Evolutionary conservation across 2,797 vertebrate genomes (phyloP).

Genomic region (Distichodus sexfasciatus): DNA sequence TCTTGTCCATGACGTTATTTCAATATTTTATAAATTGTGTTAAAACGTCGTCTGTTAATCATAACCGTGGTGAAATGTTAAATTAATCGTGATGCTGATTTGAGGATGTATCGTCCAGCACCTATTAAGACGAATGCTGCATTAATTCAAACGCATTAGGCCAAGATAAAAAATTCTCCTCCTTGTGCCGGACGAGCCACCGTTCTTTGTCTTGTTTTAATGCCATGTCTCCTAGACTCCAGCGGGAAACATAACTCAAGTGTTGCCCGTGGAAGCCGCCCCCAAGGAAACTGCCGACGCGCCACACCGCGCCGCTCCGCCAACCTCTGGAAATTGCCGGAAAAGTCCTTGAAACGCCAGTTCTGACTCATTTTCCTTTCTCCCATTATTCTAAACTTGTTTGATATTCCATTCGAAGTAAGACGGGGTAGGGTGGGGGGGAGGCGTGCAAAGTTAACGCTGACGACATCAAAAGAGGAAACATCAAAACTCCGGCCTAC

Average conservation of each 20-base stretch:
- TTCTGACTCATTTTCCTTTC: conserved; percentile 35
- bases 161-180: conserved; percentile 33
- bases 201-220: conserved; percentile 34
- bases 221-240: not conserved
- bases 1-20: too few relatives aligned
- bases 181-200: conserved; percentile 2
- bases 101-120: too few relatives aligned
- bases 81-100: too few relatives aligned
- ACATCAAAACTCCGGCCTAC: not conserved
- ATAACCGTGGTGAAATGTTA: too few relatives aligned
- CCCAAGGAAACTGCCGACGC: conserved; percentile 9
- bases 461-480: conserved; percentile 2
- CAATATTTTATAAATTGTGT: too few relatives aligned
- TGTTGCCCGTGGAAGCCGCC: not conserved
- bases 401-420: conserved; percentile 21
- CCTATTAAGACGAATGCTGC: too few relatives aligned
- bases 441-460: not conserved
- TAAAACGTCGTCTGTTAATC: too few relatives aligned
- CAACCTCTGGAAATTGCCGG: conserved; percentile 21
- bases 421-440: too few relatives aligned
- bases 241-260: not conserved
- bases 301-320: conserved; percentile 4
- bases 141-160: conserved; percentile 41
- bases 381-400: conserved; percentile 32
- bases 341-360: conserved; percentile 32